Base-by-base conservation (phyloP, 2,888 invertebrate genomes). In the Zygothrica quintamaculata region DNA sequence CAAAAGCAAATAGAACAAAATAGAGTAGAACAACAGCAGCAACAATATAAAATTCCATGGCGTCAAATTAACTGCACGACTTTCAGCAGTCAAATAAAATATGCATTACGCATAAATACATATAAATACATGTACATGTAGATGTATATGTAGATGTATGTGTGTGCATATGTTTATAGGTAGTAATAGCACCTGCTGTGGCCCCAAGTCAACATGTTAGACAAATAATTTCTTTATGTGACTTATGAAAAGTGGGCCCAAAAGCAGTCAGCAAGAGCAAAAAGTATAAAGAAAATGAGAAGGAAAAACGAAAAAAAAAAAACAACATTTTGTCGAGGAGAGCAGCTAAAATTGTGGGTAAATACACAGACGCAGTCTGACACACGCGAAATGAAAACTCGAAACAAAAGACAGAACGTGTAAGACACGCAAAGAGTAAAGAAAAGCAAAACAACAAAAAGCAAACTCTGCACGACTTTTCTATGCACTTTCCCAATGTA, bases 221-320 rank as follows among this genome's bases (percentile, higher is more conserved):
- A 79, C 79, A 72, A 75, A 85, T 64, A 85, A 85, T 85, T 68
- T 59, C 56, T 82, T 82, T 57, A 82, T 82, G 65, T 58, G 82
- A 84, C 82, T 78, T 78, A 61, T 68, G 65, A 78, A 78, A 75
- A 68, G 56, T 55, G 52, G 57, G 50, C 22, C 44, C 42, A 52
- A 62, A 43, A 18, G 31, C 50, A 36, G 37, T 47, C 53, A 48
- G 48, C 34, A 31, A 34, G 37, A 36, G 12, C 25, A 52, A 42
- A 51, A 43, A 16, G 36, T 47, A 9, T 60, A 58, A 31, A 42
- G 22, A n/a, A 34, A 42, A 51, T 16, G 15, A 53, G 58, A 37
- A 29, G 37, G 11, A 8, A 46, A 61, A 55, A 62, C 37, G 18
- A 37, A 34, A 36, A 7, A 8, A 40, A 9, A 13, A 13, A 52